A percentile compares a stretch with the other conserved stretches of the same genome.
These are phyloP conservation scores for Serripes groenlandicus DNA, from an alignment of 2,888 invertebrate species.

Conservation along the genomic window DNA sequence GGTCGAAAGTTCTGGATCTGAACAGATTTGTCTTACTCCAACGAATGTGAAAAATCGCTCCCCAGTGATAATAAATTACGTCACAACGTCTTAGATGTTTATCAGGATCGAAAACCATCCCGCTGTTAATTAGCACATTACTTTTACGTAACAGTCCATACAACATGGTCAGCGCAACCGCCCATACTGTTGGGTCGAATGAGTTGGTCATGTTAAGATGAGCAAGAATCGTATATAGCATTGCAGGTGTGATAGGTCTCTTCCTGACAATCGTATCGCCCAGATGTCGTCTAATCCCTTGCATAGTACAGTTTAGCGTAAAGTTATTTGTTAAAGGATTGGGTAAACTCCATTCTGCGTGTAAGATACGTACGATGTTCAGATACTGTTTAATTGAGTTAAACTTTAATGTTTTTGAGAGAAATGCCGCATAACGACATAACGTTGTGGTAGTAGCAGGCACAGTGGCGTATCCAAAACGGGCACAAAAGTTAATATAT, in stretches of 20 bases:
- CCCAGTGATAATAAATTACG: conserved; percentile 24
- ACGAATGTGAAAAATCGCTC: conserved; percentile 20
- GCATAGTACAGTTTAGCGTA: conserved; percentile 13
- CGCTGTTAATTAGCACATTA: conserved; percentile 20
- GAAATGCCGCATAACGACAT: conserved; percentile 35
- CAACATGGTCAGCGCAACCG: conserved; percentile 24
- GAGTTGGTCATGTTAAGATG: conserved; percentile 26
- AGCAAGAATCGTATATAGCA: conserved; percentile 18
- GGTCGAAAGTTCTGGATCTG: conserved; percentile 22
- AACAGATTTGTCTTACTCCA: conserved; percentile 39
- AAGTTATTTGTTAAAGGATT: conserved; percentile 51
- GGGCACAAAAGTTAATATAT: conserved; percentile 33
- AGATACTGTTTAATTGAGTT: conserved; percentile 43
- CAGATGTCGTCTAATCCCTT: conserved; percentile 32
- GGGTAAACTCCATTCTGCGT: conserved; percentile 37
- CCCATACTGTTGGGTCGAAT: conserved; percentile 39
- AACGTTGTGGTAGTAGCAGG: conserved; percentile 22
- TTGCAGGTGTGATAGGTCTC: conserved; percentile 28
- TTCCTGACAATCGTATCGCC: conserved; percentile 40
- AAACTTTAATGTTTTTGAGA: conserved; percentile 29
- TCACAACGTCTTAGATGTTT: conserved; percentile 30
- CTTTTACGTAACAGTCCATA: conserved; percentile 24
- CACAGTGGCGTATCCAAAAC: conserved; percentile 24
- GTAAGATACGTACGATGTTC: conserved; percentile 40
- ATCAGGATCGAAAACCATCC: conserved; percentile 16